Percentiles rank a stretch among this genome's conserved stretches.
Conservation (phyloP, 2,113 vertebrate species). For the Gnathonemus longibarbis region DNA sequence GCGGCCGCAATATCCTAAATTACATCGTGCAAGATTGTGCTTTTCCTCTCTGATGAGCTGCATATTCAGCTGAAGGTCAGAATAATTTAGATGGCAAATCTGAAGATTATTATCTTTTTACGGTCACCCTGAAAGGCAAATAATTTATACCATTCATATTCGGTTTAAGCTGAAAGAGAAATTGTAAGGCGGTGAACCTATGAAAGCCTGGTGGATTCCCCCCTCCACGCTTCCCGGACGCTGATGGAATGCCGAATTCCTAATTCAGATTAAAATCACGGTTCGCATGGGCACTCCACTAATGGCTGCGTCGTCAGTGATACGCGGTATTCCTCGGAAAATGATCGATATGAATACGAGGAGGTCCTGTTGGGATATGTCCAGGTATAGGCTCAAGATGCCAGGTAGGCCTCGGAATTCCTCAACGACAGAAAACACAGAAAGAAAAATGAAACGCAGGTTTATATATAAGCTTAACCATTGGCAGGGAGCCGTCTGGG, state of each 20-base stretch:
- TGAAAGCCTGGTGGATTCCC: not conserved
- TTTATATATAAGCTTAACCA: not conserved
- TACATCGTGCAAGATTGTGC: not conserved
- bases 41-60: not conserved
- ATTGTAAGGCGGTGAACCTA: not conserved
- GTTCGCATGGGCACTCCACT: not conserved
- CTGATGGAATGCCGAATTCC: not conserved
- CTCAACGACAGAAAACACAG: not conserved
- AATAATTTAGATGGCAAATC: not conserved
- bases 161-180: not conserved
- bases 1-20: not conserved
- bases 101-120: not conserved
- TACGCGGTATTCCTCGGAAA: not conserved
- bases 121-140: not conserved
- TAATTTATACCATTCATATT: not conserved
- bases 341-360: not conserved
- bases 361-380: not conserved
- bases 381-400: not conserved
- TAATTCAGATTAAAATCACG: not conserved
- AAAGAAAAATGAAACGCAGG: not conserved
- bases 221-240: not conserved
- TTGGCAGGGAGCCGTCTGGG: not conserved
- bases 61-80: not conserved
- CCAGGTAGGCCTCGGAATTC: not conserved
- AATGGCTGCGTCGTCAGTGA: not conserved